Base-by-base conservation (phyloP, 2,888 invertebrate genomes). In the Pseudococcus viburni region DNA sequence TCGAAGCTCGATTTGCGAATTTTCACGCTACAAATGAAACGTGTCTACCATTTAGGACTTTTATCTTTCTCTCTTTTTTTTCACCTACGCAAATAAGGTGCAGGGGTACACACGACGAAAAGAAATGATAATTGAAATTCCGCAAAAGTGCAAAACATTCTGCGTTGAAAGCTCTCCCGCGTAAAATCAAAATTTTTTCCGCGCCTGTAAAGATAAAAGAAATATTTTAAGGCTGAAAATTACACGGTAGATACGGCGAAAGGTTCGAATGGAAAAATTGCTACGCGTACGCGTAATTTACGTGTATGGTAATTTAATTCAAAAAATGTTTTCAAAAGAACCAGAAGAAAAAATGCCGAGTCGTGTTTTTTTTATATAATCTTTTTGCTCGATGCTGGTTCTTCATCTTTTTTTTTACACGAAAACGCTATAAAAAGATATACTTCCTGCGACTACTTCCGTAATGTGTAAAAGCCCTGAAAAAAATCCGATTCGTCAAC, bases 221-320 rank as follows among this genome's bases (percentile, higher is more conserved):
- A 77, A 77, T 77, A 77, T 77, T 77, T 77, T 26, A 33, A 77
- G 33, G 11, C 17, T 33, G 39, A 77, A 33, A 77, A 77, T 77
- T 77, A 77, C 26, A 77, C 77, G n/a, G n/a, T 55, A 55, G 55
- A 55, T 55, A n/a, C 5, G 77, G 9, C 11, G 77, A 17, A 39
- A 77, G 15, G 77, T 77, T 77, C 77, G 77, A 77, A 77, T 26
- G n/a, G 77, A 39, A 39, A 77, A 77, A 77, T 77, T 77, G 42
- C 77, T n/a, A 77, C 77, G 77, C 77, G 77, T 77, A 77, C 77
- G 33, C 77, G 39, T 77, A 77, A 77, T 77, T 77, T 42, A 77
- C 77, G 77, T 77, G n/a, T 77, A 77, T 77, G 77, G 77, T 77
- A 77, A 77, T 77, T 77, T 77, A 77, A 77, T 77, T 39, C 77